Conservation (phyloP, 1,140 invertebrate species). For the Rhyzopertha dominica region DNA sequence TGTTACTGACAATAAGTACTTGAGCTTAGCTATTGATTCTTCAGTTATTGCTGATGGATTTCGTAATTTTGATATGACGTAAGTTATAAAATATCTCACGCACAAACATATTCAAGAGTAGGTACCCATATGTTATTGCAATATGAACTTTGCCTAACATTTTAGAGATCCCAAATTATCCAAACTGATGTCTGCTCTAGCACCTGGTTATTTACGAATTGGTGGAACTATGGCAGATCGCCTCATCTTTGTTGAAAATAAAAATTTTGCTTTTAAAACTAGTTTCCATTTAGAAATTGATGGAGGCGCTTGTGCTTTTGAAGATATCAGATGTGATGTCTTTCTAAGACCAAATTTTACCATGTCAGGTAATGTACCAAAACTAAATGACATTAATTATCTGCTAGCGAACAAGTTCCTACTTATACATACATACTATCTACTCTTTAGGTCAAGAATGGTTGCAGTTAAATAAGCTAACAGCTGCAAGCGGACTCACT, state of each 20-base stretch:
- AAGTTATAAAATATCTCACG: slow-evolving; percentile 9
- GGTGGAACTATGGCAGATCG: slow-evolving; percentile 64
- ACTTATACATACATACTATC: slow-evolving; percentile 2
- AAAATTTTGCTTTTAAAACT: slow-evolving; percentile 14
- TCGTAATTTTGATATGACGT: slow-evolving; percentile 35
- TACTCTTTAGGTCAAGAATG: slow-evolving; percentile 46
- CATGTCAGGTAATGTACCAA: slow-evolving; percentile 40
- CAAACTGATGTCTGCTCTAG: slow-evolving; percentile 51
- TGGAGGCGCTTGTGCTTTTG: slow-evolving; percentile 42
- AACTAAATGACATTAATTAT: slow-evolving; percentile 1
- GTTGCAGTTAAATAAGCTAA: slow-evolving; percentile 58
- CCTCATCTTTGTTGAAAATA: slow-evolving; percentile 51
- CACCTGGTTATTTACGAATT: slow-evolving; percentile 57
- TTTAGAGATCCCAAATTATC: slow-evolving; percentile 48
- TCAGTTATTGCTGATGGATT: slow-evolving; percentile 35
- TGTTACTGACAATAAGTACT: slow-evolving; percentile 27
- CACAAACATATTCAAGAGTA: background rate
- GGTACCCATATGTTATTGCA: background rate
- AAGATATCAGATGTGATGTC: slow-evolving; percentile 13
- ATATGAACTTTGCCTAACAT: slow-evolving; percentile 1
- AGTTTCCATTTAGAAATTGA: slow-evolving; percentile 33
- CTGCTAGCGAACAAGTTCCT: background rate
- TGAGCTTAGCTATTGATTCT: slow-evolving; percentile 38
- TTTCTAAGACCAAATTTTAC: slow-evolving; percentile 47
- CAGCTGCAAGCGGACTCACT: slow-evolving; percentile 51